phyloP scores from a whole-genome alignment of 2,113 vertebrate genomes.

The Meleagris gallopavo region DNA sequence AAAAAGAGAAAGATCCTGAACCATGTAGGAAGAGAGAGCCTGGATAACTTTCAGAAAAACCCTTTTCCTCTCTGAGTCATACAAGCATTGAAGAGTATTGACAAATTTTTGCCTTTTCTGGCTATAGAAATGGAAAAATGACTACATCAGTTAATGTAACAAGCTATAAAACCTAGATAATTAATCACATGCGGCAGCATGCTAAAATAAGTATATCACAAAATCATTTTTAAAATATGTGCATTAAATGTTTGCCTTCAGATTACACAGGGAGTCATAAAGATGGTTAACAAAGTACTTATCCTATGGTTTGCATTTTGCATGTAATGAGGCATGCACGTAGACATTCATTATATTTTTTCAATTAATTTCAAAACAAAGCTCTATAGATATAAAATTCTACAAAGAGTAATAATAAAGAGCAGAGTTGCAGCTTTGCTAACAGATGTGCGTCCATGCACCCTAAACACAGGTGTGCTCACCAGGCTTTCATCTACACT shows the following conservation, averaged over 20 bases:
- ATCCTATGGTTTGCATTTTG: neutral
- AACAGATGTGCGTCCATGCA: neutral
- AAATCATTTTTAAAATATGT: neutral
- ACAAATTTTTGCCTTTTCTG: slow-evolving; percentile 19
- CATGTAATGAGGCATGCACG: fast-evolving
- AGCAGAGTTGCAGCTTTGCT: neutral
- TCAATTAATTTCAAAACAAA: neutral
- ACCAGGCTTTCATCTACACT: neutral
- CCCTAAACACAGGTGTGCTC: neutral
- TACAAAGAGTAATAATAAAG: neutral
- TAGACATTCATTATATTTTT: neutral
- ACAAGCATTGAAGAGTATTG: neutral
- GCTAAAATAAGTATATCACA: neutral
- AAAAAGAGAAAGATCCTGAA: neutral
- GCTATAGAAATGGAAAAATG: neutral
- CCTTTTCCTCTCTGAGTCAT: slow-evolving; percentile 19
- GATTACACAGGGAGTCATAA: neutral
- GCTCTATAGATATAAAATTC: neutral
- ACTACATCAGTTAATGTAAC: neutral
- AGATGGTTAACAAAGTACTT: neutral
- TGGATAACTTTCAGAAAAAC: slow-evolving; percentile 3
- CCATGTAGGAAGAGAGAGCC: neutral
- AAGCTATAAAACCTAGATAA: neutral
- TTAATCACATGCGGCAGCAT: neutral
- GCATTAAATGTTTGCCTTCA: neutral